Conservation (phyloP, 2,888 invertebrate genomes). For the Cetonia aurata region DNA sequence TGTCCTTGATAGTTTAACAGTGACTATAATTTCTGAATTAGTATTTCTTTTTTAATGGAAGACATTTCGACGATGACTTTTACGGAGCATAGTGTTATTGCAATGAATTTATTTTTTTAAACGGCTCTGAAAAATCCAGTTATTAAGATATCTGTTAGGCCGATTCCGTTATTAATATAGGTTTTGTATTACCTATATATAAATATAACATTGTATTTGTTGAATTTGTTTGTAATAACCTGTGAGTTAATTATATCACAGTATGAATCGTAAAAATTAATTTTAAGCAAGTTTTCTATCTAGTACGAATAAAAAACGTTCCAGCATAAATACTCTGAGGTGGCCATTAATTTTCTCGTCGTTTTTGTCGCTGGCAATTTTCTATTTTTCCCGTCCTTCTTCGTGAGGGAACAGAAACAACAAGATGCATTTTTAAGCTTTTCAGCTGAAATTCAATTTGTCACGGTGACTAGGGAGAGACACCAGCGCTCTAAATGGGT, state of each 20-base stretch:
- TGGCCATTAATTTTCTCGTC: conserved; percentile 27
- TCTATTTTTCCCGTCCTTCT: conserved; percentile 10
- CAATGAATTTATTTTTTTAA: too few species aligned
- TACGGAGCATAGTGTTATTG: too few species aligned
- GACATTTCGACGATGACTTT: too few species aligned
- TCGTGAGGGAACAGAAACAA: conserved; percentile 4
- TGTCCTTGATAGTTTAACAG: not conserved
- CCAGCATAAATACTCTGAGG: conserved; percentile 14
- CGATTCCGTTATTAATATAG: too few species aligned
- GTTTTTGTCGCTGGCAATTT: conserved; percentile 16
- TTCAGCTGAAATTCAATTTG: conserved; percentile 33
- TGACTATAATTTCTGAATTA: too few species aligned
- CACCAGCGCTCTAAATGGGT: conserved; percentile 23
- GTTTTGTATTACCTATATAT: too few species aligned
- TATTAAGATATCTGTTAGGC: too few species aligned
- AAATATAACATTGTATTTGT: too few species aligned
- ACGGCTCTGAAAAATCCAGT: too few species aligned
- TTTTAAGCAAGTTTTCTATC: not conserved
- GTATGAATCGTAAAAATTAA: not conserved
- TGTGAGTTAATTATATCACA: too few species aligned
- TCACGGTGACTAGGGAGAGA: conserved; percentile 26
- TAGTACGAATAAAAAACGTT: not conserved
- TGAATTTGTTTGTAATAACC: too few species aligned
- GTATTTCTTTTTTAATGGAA: too few species aligned
- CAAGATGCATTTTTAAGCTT: conserved; percentile 32